Evolutionary conservation across 2,113 vertebrate genomes (phyloP).

Genomic region (Centropus unirufus): DNA sequence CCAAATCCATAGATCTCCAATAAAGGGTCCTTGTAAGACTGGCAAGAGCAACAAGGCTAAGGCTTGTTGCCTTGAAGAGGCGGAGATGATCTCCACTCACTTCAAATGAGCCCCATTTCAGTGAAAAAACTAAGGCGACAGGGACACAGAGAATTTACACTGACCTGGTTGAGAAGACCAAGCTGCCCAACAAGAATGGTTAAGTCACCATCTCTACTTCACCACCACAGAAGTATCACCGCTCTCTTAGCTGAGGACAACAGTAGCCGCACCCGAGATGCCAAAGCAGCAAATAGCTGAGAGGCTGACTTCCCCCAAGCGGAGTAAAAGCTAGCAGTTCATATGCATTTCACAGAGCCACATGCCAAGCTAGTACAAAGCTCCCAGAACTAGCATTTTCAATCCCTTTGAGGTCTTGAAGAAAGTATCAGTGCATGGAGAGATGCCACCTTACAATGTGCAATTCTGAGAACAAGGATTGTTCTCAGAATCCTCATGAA

Average conservation of each 20-base stretch:
- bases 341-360: neutral
- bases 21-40: neutral
- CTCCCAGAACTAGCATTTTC: neutral
- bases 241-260: neutral
- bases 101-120: neutral
- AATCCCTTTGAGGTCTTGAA: neutral
- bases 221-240: neutral
- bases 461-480: neutral
- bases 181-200: neutral
- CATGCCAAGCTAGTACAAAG: neutral
- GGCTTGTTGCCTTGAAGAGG: neutral
- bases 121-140: neutral
- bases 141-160: neutral
- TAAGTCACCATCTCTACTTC: neutral
- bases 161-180: neutral
- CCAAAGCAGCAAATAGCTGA: neutral
- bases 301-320: neutral
- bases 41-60: neutral
- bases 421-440: neutral
- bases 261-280: neutral
- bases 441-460: rapidly evolving
- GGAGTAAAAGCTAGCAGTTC: neutral
- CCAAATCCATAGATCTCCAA: neutral
- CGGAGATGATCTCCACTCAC: neutral
- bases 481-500: neutral